A percentile compares a stretch with the other conserved stretches of the same genome.
Conservation (phyloP, 2,888 invertebrate species). For the Philopedon plagiatum region DNA sequence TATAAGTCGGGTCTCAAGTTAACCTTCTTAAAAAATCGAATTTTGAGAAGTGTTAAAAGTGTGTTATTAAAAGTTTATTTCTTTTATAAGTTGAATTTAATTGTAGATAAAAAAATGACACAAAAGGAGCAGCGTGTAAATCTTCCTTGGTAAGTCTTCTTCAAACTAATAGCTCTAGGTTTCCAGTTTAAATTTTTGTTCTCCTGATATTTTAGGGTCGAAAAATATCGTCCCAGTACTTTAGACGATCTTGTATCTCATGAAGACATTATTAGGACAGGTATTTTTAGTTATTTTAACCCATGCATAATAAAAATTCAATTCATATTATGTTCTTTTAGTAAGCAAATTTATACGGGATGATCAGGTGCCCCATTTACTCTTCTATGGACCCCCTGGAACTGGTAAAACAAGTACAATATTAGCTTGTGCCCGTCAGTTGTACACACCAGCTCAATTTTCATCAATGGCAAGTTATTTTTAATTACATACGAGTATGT, state of each 20-base stretch:
- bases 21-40: too few species aligned
- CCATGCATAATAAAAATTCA: neutral
- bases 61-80: neutral
- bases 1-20: neutral
- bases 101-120: conserved; percentile 26
- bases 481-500: conserved; percentile 24
- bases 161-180: conserved; percentile 11
- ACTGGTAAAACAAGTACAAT: conserved; percentile 99
- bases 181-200: neutral
- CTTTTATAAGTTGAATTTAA: neutral
- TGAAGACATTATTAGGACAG: conserved; percentile 95
- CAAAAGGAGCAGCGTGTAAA: conserved; percentile 63
- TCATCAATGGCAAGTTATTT: conserved; percentile 85
- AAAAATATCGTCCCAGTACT: conserved; percentile 95
- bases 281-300: conserved; percentile 71
- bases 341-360: conserved; percentile 91
- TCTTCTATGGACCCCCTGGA: conserved; percentile 98
- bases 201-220: conserved; percentile 82
- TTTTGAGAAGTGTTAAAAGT: too few species aligned
- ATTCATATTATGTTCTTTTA: conserved; percentile 62
- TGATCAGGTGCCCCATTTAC: conserved; percentile 93
- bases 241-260: conserved; percentile 97
- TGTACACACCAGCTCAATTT: conserved; percentile 92
- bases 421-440: conserved; percentile 92
- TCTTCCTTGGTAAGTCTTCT: conserved; percentile 74